Base-by-base conservation (phyloP, 2,113 vertebrate genomes). In the Etheostoma cragini region DNA sequence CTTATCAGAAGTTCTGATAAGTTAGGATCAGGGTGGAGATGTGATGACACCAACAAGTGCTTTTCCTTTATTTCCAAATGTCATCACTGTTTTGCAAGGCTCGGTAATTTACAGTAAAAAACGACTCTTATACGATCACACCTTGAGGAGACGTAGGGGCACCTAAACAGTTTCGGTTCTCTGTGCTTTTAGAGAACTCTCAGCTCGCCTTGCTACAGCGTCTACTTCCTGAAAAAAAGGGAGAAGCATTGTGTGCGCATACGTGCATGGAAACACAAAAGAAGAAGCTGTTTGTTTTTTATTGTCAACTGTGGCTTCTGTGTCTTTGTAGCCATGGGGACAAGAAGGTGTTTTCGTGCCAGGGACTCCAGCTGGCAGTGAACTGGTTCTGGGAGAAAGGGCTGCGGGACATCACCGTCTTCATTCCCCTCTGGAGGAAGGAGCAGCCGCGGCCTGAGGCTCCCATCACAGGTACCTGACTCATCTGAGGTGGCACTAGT, bases 361-460 rank as follows among this genome's bases (percentile, higher is more conserved):
- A 95, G 74, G 97, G 97, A 42, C 96, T 98, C 76, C 96, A 96
- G 88, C 95, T 98, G 91, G 97, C 96, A 0, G 97, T 98, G 81
- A 95, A 95, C 86, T 98, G 97, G 97, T 98, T 98, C 91, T 94
- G 94, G 92, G 90, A 96, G 35, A 94, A 95, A 85, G 97, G 97
- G 4, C 93, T 97, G 75, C 95, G 92, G 0, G 94, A 97, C 93
- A 97, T 98, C 94, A 98, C 97, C 0, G 97, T 97, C 71, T 98
- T 98, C 65, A 96, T 98, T 1, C 97, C 97, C 0, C 94, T 96
- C 73, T 98, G 97, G 97, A 97, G 97, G 89, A 98, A 97, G 87
- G 96, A 96, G 15, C 94, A 94, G 26, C 85, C 96, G 0, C 93
- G 96, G 50, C 93, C 95, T 2, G 97, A 97, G 14, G 93, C 94